Percentiles rank a stretch among this genome's conserved stretches.
These are phyloP conservation scores for Phenacoccus solenopsis DNA, from an alignment of 1,140 invertebrate species.

Conservation along the genomic window DNA sequence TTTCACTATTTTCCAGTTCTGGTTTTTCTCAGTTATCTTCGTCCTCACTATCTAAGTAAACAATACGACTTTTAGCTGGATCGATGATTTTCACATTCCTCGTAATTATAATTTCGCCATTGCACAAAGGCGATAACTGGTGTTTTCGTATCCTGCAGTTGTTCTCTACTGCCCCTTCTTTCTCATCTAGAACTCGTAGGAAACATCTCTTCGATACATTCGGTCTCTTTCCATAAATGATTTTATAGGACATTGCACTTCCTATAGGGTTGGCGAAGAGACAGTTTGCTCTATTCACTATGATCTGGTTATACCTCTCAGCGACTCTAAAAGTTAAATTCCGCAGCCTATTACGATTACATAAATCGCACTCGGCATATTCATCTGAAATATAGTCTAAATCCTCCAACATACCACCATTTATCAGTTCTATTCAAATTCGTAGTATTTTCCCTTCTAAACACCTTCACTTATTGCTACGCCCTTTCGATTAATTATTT, in stretches of 20 bases:
- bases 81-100: neutral
- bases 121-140: neutral
- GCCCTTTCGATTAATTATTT: too few relatives aligned
- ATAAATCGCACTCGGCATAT: too few relatives aligned
- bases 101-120: neutral
- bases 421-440: too few relatives aligned
- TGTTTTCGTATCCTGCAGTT: neutral
- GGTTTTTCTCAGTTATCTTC: neutral
- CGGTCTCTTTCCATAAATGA: constrained; percentile 1
- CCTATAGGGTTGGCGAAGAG: constrained; percentile 16
- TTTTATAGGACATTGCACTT: neutral
- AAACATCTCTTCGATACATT: constrained; percentile 22
- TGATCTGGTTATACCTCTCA: constrained; percentile 21
- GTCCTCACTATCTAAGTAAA: neutral
- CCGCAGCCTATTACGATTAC: too few relatives aligned
- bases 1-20: too few relatives aligned
- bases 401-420: too few relatives aligned
- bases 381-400: too few relatives aligned
- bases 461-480: too few relatives aligned
- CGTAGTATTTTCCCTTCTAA: too few relatives aligned
- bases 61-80: neutral
- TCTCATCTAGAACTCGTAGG: constrained; percentile 24
- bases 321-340: constrained; percentile 24
- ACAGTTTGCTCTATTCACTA: constrained; percentile 23
- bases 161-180: neutral